A percentile compares a stretch with the other conserved stretches of the same genome.
Evolutionary conservation across 2,113 vertebrate genomes (phyloP).

Genomic region (Felis catus): DNA sequence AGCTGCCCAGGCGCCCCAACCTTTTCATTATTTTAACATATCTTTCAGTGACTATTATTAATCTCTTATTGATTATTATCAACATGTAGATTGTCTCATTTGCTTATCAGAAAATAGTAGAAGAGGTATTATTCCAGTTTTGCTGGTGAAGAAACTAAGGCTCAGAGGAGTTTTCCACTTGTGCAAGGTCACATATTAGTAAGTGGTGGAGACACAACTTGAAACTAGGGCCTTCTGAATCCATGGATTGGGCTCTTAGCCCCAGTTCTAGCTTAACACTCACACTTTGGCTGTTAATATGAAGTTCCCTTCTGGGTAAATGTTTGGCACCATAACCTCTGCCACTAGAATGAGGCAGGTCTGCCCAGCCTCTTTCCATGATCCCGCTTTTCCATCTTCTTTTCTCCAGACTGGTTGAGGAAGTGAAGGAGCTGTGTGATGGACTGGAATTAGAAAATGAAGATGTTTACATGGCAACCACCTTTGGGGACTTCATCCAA

Average conservation of each 20-base stretch:
- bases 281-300: rapidly evolving
- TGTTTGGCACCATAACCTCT: neutral
- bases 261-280: neutral
- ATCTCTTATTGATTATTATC: neutral
- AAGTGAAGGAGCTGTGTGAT: conserved; percentile 88
- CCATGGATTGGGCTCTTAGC: neutral
- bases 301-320: neutral
- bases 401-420: conserved; percentile 89
- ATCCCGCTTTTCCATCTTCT: neutral
- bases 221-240: neutral
- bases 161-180: neutral
- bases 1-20: too few species aligned
- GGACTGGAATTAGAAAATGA: conserved; percentile 90
- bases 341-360: rapidly evolving
- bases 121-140: neutral
- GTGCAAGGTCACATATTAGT: neutral
- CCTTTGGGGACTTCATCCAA: conserved; percentile 92
- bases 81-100: neutral
- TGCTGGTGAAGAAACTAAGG: neutral
- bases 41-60: neutral
- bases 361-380: neutral
- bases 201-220: neutral
- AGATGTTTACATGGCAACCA: conserved; percentile 93
- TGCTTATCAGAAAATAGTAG: neutral
- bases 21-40: neutral